Evolutionary conservation across 1,140 invertebrate species (phyloP).

Genomic region (Melanaphis sacchari): DNA sequence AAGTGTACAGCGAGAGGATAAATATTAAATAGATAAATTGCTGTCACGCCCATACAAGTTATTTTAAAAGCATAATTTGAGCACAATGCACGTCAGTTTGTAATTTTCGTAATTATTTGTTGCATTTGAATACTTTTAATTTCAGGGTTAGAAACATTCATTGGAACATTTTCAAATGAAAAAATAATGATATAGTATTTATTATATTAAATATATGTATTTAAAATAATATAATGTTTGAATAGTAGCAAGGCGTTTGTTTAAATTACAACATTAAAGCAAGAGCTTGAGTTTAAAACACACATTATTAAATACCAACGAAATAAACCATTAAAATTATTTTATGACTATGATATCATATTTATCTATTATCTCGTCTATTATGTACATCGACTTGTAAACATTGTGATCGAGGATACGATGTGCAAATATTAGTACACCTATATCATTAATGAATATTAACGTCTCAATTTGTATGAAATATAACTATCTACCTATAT

Average conservation of each 20-base stretch:
- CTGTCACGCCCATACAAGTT: constrained; percentile 18
- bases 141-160: neutral
- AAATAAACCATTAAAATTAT: neutral
- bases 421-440: neutral
- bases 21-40: constrained; percentile 41
- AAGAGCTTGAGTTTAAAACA: neutral
- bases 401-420: neutral
- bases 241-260: neutral
- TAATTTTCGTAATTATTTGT: constrained; percentile 38
- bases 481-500: neutral
- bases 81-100: neutral
- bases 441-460: neutral
- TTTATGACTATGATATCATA: neutral
- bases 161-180: constrained; percentile 23
- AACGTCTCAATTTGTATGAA: neutral
- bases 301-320: neutral
- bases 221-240: neutral
- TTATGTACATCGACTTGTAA: neutral
- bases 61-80: constrained; percentile 26
- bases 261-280: no score
- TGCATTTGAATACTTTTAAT: constrained; percentile 7
- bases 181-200: neutral
- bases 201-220: neutral
- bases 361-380: no score
- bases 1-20: neutral